Evolutionary conservation across 2,888 invertebrate genomes (phyloP), one percentile per base, ranked within the genome.

Genomic region (Scaptomyza flava): DNA sequence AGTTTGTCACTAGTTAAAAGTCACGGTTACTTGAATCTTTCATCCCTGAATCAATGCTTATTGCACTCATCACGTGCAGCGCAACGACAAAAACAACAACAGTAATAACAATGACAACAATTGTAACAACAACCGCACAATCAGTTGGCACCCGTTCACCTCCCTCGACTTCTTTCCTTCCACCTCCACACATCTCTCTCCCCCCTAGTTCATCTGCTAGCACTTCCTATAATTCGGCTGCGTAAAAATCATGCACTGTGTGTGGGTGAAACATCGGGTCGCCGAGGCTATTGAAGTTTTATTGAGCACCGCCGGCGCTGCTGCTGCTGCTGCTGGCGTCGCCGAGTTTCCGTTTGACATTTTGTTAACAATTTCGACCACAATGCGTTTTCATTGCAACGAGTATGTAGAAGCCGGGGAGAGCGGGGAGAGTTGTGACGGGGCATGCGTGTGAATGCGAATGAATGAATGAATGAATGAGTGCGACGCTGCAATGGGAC

Each of bases 301-400:
- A 83, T 83, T 86, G 82, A 70, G 81, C 79, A 70, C 63, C 70
- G 68, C 47, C 76, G 67, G 61, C 60, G 58, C 38, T 30, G 38
- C 8, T 38, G 41, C 9, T 9, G 41, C 12, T 17, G 38, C 14
- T 27, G 51, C n/a, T 20, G 53, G 23, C 72, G 67, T 61, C 53
- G 77, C 54, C 64, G 80, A 65, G 82, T 71, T 85, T 85, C 87
- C 84, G 85, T 85, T 85, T 85, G 84, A 85, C 87, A 85, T 85
- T 85, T 87, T 85, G 84, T 85, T 85, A 85, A 85, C 87, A 85
- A 85, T 85, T 85, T 87, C 82, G 87, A 85, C 84, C 84, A 87
- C 84, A 85, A 85, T 85, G 84, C 84, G 85, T 81, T 85, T 86
- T 85, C 85, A 85, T 68, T 80, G 84, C 80, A 72, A 46, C 54